Base-by-base conservation (phyloP, 2,797 vertebrate genomes). In the Cynopterus sphinx region DNA sequence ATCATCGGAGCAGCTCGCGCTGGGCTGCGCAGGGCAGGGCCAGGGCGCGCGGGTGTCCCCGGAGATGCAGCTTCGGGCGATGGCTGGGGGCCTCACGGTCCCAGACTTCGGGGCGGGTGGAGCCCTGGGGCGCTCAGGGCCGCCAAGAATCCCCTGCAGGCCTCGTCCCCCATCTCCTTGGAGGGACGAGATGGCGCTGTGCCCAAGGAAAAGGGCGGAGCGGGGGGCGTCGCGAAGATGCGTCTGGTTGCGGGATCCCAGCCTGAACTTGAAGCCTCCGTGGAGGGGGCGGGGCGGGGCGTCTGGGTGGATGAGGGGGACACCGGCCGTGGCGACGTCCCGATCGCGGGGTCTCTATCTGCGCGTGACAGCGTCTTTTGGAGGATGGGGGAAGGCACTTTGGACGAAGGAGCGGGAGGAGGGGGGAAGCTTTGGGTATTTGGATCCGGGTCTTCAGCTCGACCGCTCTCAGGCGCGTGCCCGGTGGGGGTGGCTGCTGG, bases 41-140 rank as follows among this genome's bases (percentile, higher is more conserved):
- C 31, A 9, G 33, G 59, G 87, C 55, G n/a, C 53, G 21, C 33
- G 59, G 74, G 85, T 43, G 55, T 75, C 36, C 83, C 68, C 55
- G 2, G 85, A 70, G 75, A n/a, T 11, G 86, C 87, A 24, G 55
- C 87, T 90, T 53, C 28, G 67, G 90, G 94, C 79, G 28, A 67
- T 36, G 59, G 95, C 61, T 68, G 95, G 5, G 17, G 31, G 67
- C 8, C 19, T 46, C 0, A 8, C 9, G 1, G 65, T 63, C 51
- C n/a, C 28, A 17, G 5, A 87, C 77, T 68, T 51, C 41, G 36
- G 82, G 51, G 33, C 36, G 0, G 6, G n/a, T 7, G 49, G 24
- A 57, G 41, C n/a, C 68, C 26, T 31, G 36, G 10, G 57, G 78
- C 21, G 39, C 12, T 17, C 51, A 2, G 41, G 71, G 57, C 21